Evolutionary conservation across 2,888 invertebrate species (phyloP), one percentile per base, ranked within the genome.

Genomic region (Neoscelio sp.): DNA sequence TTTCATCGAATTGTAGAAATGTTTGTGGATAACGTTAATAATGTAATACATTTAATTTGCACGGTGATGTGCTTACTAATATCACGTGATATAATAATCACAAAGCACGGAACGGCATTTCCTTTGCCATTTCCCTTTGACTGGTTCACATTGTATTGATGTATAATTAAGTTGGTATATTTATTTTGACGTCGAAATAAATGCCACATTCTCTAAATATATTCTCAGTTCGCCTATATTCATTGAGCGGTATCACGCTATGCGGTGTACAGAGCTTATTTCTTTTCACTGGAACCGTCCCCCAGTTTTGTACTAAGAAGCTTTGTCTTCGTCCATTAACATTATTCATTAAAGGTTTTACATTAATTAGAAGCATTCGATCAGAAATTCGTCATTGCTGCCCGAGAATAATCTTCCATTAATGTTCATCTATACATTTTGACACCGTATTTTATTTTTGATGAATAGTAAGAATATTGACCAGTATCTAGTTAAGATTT

Each of bases 41-140:
- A 17, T 15, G 50, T 6, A 23, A 6, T 35, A 6, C 13, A 50
- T 20, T 64, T 46, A 62, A 65, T 58, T 20, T 46, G 15, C 42
- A 33, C 46, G 58, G 56, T 17, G 48, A 73, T 65, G 52, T 48
- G 73, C 54, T 30, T 48, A 30, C 42, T 10, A n/a, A 35, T 35
- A 60, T 62, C 56, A 58, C 54, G 76, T 62, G 18, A 65, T 68
- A 56, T 64, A 46, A 56, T 68, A 76, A 76, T 76, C 46, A 56
- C 44, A 26, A 35, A 56, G 20, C 26, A 33, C 54, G 20, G 20
- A 12, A 23, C 30, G 1, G 56, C 12, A 26, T 56, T 40, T 56
- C 10, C 54, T 38, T 28, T 18, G 10, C n/a, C 30, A 12, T 38
- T 48, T 33, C 15, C n/a, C 20, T 42, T 62, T 44, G 20, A 35